These are phyloP conservation scores for Lasioglossum marginatum DNA, from an alignment of 2,888 invertebrate genomes.

Conservation along the genomic window DNA sequence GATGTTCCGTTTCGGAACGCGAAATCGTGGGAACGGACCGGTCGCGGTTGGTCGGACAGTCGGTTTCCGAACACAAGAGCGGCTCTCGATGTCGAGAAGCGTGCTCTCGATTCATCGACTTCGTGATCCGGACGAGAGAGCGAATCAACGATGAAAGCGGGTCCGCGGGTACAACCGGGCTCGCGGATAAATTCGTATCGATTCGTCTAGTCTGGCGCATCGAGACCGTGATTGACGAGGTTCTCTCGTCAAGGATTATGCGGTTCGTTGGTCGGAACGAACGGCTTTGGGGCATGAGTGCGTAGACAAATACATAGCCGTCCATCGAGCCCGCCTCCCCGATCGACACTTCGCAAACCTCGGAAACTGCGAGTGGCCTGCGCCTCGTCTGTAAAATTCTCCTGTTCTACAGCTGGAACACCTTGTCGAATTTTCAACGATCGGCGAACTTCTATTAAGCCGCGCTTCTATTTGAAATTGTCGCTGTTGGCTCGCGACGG, in stretches of 20 bases:
- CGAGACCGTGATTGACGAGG: conserved; percentile 70
- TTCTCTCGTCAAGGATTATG: conserved; percentile 71
- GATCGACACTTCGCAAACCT: conserved; percentile 65
- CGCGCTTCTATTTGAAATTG: not conserved
- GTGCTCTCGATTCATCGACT: conserved; percentile 60
- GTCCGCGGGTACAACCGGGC: conserved; percentile 19
- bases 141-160: conserved; percentile 50
- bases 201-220: conserved; percentile 53
- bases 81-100: conserved; percentile 54
- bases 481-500: not conserved
- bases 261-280: conserved; percentile 71
- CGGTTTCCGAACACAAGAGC: conserved; percentile 35
- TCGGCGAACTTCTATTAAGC: conserved; percentile 13
- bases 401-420: conserved; percentile 47
- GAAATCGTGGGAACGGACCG: conserved; percentile 55
- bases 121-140: conserved; percentile 55
- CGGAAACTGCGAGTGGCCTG: conserved; percentile 67
- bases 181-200: conserved; percentile 68
- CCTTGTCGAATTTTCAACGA: conserved; percentile 4
- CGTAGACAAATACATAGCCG: conserved; percentile 63
- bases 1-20: not conserved
- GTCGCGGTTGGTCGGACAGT: conserved; percentile 36
- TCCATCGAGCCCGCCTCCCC: conserved; percentile 10
- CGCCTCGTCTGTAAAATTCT: conserved; percentile 69
- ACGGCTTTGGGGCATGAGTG: conserved; percentile 66